Percentiles rank a stretch among this genome's conserved stretches.
Evolutionary conservation across 2,797 vertebrate species (phyloP).

Genomic region (Sebastes dallii): DNA sequence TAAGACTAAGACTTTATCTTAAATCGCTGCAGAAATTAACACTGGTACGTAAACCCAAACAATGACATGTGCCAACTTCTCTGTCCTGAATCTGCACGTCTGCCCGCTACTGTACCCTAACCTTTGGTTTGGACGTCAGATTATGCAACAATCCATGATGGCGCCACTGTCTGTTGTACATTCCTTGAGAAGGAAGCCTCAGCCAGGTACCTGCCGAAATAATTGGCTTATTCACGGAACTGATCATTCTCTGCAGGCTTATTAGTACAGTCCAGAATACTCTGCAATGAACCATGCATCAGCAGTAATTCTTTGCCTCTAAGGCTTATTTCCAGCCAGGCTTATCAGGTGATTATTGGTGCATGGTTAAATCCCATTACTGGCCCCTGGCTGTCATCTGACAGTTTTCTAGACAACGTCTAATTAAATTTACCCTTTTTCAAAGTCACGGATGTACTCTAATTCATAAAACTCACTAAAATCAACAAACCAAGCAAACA

Average conservation of each 20-base stretch:
- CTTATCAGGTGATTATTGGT: constrained; percentile 52
- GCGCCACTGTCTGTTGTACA: background rate
- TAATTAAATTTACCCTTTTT: constrained; percentile 50
- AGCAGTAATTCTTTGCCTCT: constrained; percentile 23
- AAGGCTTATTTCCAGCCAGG: constrained; percentile 21
- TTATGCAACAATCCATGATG: background rate
- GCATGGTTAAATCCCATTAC: constrained; percentile 46
- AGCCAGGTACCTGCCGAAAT: constrained; percentile 28
- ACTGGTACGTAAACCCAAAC: too few relatives aligned
- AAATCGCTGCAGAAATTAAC: too few relatives aligned
- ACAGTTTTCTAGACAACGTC: constrained; percentile 30
- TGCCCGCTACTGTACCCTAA: background rate
- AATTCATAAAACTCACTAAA: background rate
- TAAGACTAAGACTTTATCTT: too few relatives aligned
- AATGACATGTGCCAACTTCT: background rate
- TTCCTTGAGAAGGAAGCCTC: background rate
- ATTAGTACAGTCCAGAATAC: constrained; percentile 29
- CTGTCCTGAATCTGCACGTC: background rate
- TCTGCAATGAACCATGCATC: constrained; percentile 40
- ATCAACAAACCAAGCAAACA: background rate
- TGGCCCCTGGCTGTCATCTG: constrained; percentile 44
- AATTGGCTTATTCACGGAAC: constrained; percentile 25
- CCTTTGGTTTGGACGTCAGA: background rate
- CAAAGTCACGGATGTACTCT: constrained; percentile 36
- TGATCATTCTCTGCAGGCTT: constrained; percentile 26